Conservation (phyloP, 2,113 vertebrate genomes). For the Megaceryle torquata region DNA sequence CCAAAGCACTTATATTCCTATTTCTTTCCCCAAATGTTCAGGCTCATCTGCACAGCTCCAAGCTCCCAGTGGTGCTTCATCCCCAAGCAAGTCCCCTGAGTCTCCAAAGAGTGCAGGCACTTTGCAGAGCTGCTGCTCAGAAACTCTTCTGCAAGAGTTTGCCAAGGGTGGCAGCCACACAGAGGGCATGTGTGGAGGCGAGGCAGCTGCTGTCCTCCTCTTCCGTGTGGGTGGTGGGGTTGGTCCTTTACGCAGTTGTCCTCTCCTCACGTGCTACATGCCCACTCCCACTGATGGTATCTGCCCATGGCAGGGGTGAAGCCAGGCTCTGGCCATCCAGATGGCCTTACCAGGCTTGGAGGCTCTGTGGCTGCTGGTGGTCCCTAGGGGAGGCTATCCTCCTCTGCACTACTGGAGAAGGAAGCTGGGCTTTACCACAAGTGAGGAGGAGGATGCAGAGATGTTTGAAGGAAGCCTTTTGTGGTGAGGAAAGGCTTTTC, state of each 20-base stretch:
- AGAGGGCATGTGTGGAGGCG: rapidly evolving
- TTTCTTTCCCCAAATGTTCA: neutral
- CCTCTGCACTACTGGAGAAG: neutral
- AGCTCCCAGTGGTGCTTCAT: neutral
- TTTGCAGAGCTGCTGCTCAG: neutral
- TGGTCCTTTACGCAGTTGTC: neutral
- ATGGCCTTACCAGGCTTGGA: neutral
- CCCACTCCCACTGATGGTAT: neutral
- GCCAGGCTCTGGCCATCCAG: neutral
- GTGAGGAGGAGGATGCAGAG: neutral
- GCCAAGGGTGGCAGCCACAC: neutral
- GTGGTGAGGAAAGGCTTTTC: neutral
- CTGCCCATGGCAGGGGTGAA: neutral
- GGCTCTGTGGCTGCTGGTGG: neutral
- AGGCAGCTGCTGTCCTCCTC: neutral
- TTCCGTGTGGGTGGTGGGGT: neutral
- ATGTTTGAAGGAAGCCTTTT: constrained; percentile 22
- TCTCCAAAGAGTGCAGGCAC: neutral
- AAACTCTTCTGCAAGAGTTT: neutral
- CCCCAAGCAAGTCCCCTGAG: neutral
- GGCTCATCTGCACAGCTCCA: neutral
- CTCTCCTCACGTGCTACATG: neutral
- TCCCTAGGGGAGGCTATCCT: neutral
- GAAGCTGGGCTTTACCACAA: neutral
- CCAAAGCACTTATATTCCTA: neutral